Percentiles rank a stretch among this genome's conserved stretches.
Conservation (phyloP, 2,797 vertebrate genomes). For the Sarcoramphus papa region DNA sequence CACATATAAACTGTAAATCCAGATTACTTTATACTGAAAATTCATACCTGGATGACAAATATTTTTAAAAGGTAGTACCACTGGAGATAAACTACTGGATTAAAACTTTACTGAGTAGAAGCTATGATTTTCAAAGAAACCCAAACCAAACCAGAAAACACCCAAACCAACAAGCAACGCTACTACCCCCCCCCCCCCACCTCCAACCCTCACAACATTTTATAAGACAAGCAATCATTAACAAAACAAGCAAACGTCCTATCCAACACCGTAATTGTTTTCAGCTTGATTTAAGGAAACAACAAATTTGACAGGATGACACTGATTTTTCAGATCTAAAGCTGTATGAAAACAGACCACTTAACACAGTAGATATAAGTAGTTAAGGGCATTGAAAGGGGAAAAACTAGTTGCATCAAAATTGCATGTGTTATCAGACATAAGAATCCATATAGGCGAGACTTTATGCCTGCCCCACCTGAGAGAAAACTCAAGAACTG, state of each 20-base stretch:
- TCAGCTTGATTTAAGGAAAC: background rate
- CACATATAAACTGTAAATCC: background rate
- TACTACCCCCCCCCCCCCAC: background rate
- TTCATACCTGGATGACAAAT: background rate
- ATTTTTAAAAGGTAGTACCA: background rate
- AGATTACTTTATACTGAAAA: background rate
- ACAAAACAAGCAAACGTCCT: background rate
- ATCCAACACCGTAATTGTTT: background rate
- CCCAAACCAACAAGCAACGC: background rate
- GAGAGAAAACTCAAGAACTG: background rate
- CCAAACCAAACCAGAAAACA: background rate
- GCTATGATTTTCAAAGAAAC: background rate
- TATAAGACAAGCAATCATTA: background rate
- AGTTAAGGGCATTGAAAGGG: background rate
- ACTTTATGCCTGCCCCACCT: background rate
- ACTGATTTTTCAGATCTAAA: background rate
- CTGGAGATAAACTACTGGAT: background rate
- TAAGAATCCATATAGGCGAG: background rate
- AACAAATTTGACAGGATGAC: background rate
- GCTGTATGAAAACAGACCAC: background rate
- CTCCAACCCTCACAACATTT: background rate
- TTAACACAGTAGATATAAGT: background rate
- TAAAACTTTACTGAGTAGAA: background rate
- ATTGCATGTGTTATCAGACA: background rate
- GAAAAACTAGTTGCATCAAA: background rate